Percentiles rank a stretch among this genome's conserved stretches.
Evolutionary conservation across 2,113 vertebrate species (phyloP).

Genomic region (Nothocercus nigrocapillus): DNA sequence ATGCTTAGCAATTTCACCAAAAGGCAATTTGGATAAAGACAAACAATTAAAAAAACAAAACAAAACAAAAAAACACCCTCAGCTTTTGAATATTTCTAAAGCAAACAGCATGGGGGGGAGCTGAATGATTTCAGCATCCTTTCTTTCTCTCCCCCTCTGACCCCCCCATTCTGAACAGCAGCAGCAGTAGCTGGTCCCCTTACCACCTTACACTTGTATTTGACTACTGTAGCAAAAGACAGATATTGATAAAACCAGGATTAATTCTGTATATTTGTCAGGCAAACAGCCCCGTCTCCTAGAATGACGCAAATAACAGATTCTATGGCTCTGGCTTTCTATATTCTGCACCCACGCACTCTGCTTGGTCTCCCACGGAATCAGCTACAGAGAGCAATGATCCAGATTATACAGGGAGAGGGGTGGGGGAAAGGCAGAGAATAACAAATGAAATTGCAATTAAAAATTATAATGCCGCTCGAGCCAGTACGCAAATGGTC

Average conservation of each 20-base stretch:
- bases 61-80: background rate
- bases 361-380: conserved; percentile 89
- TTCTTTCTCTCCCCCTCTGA: background rate
- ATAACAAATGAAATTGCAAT: conserved; percentile 74
- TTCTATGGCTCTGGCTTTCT: conserved; percentile 82
- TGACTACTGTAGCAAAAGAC: conserved; percentile 73
- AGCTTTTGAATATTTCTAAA: conserved; percentile 9
- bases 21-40: background rate
- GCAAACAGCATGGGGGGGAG: background rate
- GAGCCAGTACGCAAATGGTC: conserved; percentile 23
- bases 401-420: conserved; percentile 75
- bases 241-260: conserved; percentile 80
- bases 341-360: conserved; percentile 88
- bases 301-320: conserved; percentile 84
- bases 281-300: conserved; percentile 81
- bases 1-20: background rate
- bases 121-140: conserved; percentile 23
- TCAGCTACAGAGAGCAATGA: conserved; percentile 82
- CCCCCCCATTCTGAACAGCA: background rate
- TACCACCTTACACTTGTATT: conserved; percentile 64
- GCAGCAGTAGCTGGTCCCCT: conserved; percentile 15
- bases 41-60: background rate
- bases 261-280: conserved; percentile 84
- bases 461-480: conserved; percentile 68
- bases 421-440: conserved; percentile 58